Evolutionary conservation across 2,888 invertebrate genomes (phyloP), one percentile per base, ranked within the genome.

Genomic region (Phaedon cochleariae): DNA sequence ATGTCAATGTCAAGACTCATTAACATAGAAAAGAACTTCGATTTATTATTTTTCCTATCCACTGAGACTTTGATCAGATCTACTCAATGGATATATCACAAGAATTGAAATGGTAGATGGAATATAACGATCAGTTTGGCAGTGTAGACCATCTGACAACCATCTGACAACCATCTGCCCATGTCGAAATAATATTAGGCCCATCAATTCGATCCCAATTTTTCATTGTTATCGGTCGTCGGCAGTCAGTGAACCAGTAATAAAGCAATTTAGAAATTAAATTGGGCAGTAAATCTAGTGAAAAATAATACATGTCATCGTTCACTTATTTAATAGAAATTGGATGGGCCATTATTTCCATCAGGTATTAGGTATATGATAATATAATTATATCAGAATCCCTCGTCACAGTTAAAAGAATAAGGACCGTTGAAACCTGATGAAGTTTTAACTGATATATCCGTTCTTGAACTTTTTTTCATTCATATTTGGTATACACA

Each of bases 201-300:
- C 17, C 20, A 54, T 54, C 26, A n/a, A 12, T 12, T 21, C 20
- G 54, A 12, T 31, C 17, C 54, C 54, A 29, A 54, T 54, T 54
- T 54, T 54, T 54, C 54, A 54, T 54, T 54, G 54, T 54, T 54
- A 31, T 54, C 54, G 37, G 54, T 54, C 20, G 55, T 41, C 55
- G 41, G 55, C 55, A 41, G 55, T 15, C 55, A 55, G 22, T 22
- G 41, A 55, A 55, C 55, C 55, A 55, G 55, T 55, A 55, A 41
- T 55, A 55, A 55, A 55, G 55, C 55, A 55, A 55, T 55, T 55
- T 55, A 41, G 55, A 37, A 54, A 55, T 55, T 55, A 55, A 55
- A 55, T 55, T 55, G 55, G 41, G 37, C 55, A 21, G 41, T 55
- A 55, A 55, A 55, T 55, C 55, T 21, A 37, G 37, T 41, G 21